Base-by-base conservation (phyloP, 2,113 vertebrate genomes). In the Acrocephalus arundinaceus region DNA sequence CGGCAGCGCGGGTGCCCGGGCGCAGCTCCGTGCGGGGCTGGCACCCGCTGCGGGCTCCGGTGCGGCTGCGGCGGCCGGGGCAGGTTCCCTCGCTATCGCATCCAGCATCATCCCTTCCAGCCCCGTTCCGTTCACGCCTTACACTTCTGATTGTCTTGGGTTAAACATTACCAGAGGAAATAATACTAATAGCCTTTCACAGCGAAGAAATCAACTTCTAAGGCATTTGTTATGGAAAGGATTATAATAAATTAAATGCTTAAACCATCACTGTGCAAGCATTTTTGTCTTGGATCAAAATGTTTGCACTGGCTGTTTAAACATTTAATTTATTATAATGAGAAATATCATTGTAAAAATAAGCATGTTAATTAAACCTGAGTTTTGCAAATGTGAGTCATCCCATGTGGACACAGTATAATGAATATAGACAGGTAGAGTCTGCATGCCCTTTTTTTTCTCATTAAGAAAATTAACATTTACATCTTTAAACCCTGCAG, bases 191-290 rank as follows among this genome's bases (percentile, higher is more conserved):
- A 49, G 94, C 95, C 95, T 96, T 98, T 97, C 97, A 79, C 93
- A 82, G 93, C 3, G 66, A 93, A 87, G 75, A 97, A 97, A 95
- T 88, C 91, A 91, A 87, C 96, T 98, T 98, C 97, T 97, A 95
- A 97, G 94, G 93, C 97, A 87, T 97, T 97, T 97, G 97, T 97
- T 97, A 97, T 95, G 88, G 96, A 95, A 98, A 97, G 96, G 97
- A 98, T 98, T 98, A 98, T 98, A 98, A 98, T 98, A 98, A 98
- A 98, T 98, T 98, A 98, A 98, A 98, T 97, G 97, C 96, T 98
- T 98, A 98, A 97, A 97, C 97, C 96, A 97, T 97, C 96, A 96
- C 97, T 95, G 91, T 97, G 97, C 97, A 98, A 98, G 97, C 97
- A 91, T 96, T 98, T 98, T 98, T 98, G 98, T 97, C 97, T 98